Evolutionary conservation across 2,888 invertebrate species (phyloP), one percentile per base, ranked within the genome.

Genomic region (Cetonia aurata): DNA sequence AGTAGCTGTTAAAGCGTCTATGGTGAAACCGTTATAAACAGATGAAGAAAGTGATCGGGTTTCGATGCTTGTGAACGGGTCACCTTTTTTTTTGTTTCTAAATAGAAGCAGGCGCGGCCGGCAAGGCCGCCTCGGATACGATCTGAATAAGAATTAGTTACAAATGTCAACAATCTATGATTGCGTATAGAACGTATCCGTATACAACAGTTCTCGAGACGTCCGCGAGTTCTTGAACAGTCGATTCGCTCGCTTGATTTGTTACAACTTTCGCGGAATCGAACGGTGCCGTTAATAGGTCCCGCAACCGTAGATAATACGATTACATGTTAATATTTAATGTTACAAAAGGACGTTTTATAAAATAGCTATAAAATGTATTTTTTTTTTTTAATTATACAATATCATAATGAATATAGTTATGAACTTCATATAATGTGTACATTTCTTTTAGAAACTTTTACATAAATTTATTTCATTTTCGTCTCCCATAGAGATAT

Each of bases 81-180:
- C 59, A 48, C 33, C 62, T 69, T 62, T 62, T 52, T n/a, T 50
- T 71, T 71, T 71, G 69, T 70, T 73, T 71, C 71, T 70, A 73
- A 71, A 71, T 70, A 70, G 56, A 73, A 68, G 70, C 71, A 73
- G 72, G 72, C 71, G 72, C 70, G 73, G 70, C 72, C 59, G 69
- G 71, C 74, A 72, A 74, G 74, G 74, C 70, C 74, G 74, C 66
- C 53, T 71, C 55, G 70, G 71, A 72, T 74, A 65, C 71, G 74
- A 71, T 57, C 71, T 71, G 74, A 74, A 74, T 74, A 74, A 71
- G 72, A 74, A 74, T 74, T 69, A 74, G 69, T 71, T 71, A 70
- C 72, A 73, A 73, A 73, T 73, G 73, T 73, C 73, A 73, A 73
- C 73, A 73, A 72, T 73, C 73, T 73, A 70, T 72, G 73, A 73